These are phyloP conservation scores for Dunckerocampus dactyliophorus DNA, from an alignment of 2,113 vertebrate species.

Conservation along the genomic window DNA sequence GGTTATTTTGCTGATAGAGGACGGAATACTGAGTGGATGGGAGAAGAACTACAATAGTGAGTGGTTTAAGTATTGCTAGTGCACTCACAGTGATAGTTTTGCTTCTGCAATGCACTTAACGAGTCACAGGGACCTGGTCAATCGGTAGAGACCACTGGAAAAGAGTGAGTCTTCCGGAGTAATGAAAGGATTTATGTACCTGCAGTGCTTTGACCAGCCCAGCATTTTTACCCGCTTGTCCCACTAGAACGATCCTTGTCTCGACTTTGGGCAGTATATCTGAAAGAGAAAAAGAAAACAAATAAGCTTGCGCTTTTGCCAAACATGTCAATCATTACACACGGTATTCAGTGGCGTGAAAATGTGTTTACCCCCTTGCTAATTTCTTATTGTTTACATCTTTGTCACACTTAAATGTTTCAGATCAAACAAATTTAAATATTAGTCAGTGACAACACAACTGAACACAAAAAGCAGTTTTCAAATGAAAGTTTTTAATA, in stretches of 20 bases:
- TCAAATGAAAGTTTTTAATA: no score
- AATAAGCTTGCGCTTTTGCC: no score
- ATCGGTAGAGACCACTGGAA: constrained; percentile 1
- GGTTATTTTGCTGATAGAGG: no score
- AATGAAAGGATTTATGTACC: constrained; percentile 68
- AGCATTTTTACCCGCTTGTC: constrained; percentile 75
- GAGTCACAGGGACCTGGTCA: not conserved
- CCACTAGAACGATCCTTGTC: constrained; percentile 86
- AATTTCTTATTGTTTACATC: no score
- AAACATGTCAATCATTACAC: no score
- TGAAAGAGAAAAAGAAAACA: constrained; percentile 40
- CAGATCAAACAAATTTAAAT: not conserved
- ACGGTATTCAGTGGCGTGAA: no score
- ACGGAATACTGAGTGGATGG: no score
- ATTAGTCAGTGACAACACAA: not conserved
- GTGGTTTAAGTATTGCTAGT: not conserved
- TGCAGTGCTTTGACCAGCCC: constrained; percentile 84
- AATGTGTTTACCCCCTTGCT: no score
- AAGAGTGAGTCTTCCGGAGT: not conserved
- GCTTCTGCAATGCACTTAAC: not conserved
- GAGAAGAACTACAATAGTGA: no score
- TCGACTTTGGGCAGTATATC: constrained; percentile 87
- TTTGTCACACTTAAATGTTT: not conserved
- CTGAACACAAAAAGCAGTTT: not conserved
- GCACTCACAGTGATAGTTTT: not conserved